Conservation (phyloP, 2,888 invertebrate species). For the Rotaria macrura region DNA sequence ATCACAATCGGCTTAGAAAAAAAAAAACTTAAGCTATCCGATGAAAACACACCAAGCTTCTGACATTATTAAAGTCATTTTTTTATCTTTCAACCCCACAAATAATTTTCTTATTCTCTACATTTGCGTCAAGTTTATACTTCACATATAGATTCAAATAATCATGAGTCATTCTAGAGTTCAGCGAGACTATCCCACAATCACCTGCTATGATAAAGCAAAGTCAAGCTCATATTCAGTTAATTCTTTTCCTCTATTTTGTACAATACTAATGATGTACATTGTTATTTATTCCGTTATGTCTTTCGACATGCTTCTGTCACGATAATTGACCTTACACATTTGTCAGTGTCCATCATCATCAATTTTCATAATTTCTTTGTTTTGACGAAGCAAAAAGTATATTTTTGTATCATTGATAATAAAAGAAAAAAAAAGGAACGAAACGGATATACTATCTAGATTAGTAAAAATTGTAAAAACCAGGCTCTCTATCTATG, state of each 20-base stretch:
- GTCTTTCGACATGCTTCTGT: background rate
- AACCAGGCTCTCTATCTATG: background rate
- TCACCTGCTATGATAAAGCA: background rate
- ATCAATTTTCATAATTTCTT: background rate
- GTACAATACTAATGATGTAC: background rate
- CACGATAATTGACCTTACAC: background rate
- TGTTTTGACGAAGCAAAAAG: background rate
- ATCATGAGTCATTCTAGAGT: background rate
- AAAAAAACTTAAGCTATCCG: too few species aligned
- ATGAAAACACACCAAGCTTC: too few species aligned
- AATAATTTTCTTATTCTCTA: background rate
- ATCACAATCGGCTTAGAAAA: background rate
- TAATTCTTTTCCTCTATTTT: background rate
- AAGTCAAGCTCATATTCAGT: background rate
- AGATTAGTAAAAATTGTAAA: background rate
- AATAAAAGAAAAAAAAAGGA: background rate
- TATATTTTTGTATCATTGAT: background rate
- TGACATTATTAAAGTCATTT: background rate
- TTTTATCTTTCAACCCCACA: background rate
- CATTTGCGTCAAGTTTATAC: too few species aligned
- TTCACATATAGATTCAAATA: too few species aligned
- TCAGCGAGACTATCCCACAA: background rate
- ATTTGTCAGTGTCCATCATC: background rate
- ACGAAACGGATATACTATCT: background rate
- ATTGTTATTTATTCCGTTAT: background rate